phyloP scores from a whole-genome alignment of 1,140 invertebrate genomes.

The Macrotrachela quadricornifera region DNA sequence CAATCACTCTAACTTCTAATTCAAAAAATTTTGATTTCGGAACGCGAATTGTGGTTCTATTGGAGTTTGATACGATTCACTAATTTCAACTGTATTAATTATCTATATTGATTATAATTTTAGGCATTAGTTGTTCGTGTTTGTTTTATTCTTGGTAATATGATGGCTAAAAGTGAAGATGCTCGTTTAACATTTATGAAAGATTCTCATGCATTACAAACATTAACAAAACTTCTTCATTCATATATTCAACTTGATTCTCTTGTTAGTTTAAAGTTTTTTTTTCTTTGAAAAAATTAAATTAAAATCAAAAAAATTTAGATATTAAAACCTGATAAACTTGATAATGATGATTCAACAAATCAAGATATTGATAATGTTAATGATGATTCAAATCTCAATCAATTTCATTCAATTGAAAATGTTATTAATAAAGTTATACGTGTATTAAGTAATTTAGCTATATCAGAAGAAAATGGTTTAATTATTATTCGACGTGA shows the following conservation, averaged over 20 bases:
- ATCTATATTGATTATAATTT: no score
- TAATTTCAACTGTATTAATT: no score
- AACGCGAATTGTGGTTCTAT: no score
- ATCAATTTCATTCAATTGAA: slow-evolving; percentile 10
- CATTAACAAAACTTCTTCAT: slow-evolving; percentile 37
- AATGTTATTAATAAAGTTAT: slow-evolving; percentile 37
- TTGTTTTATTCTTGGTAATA: slow-evolving; percentile 52
- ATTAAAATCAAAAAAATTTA: no score
- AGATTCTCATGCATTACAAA: slow-evolving; percentile 35
- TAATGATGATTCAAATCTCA: not conserved
- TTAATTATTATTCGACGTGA: slow-evolving; percentile 34
- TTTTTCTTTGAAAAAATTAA: no score
- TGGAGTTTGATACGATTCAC: no score
- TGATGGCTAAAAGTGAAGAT: slow-evolving; percentile 45
- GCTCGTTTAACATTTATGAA: slow-evolving; percentile 40
- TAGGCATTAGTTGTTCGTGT: slow-evolving; percentile 45
- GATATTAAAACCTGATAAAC: not conserved
- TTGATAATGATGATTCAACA: no score
- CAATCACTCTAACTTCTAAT: no score
- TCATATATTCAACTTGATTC: slow-evolving; percentile 35
- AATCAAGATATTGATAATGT: not conserved
- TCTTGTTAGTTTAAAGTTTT: slow-evolving; percentile 15
- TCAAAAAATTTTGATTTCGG: no score
- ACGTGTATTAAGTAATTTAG: slow-evolving; percentile 48
- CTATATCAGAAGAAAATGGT: slow-evolving; percentile 45